Conservation (phyloP, 2,113 vertebrate species). For the Heterocephalus glaber region DNA sequence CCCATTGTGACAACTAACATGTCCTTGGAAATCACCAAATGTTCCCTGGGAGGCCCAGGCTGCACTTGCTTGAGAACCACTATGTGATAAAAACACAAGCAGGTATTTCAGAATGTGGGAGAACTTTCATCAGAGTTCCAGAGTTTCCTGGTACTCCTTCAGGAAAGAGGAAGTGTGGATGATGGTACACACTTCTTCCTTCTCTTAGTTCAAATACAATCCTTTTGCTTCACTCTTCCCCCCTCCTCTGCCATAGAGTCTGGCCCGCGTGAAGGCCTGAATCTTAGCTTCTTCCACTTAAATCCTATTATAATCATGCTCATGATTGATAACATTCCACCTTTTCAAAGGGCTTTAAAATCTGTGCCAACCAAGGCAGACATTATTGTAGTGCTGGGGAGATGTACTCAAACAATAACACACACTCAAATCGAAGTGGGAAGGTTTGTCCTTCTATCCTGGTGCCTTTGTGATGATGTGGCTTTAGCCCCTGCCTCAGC, state of each 20-base stretch:
- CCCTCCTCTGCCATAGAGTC: background rate
- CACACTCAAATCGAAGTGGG: conserved; percentile 69
- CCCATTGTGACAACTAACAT: background rate
- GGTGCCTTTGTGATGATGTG: conserved; percentile 71
- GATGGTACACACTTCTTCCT: accelerated
- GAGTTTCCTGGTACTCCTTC: background rate
- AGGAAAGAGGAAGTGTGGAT: background rate
- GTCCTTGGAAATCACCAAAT: background rate
- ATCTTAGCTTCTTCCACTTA: conserved; percentile 68
- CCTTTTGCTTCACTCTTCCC: accelerated
- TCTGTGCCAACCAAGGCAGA: conserved; percentile 82
- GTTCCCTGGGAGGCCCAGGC: background rate
- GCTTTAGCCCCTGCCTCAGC: background rate
- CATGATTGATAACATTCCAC: conserved; percentile 77
- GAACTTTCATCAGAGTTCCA: background rate
- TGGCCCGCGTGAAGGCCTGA: background rate
- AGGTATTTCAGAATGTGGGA: background rate
- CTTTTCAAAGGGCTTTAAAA: conserved; percentile 82
- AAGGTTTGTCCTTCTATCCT: conserved; percentile 70
- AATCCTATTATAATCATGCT: conserved; percentile 70
- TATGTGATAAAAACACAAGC: background rate
- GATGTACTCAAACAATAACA: conserved; percentile 78
- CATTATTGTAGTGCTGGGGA: conserved; percentile 74
- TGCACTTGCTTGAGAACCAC: background rate
- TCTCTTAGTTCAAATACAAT: background rate